Evolutionary conservation across 2,113 vertebrate genomes (phyloP), one percentile per base, ranked within the genome.

Genomic region (Nesogale talazaci): DNA sequence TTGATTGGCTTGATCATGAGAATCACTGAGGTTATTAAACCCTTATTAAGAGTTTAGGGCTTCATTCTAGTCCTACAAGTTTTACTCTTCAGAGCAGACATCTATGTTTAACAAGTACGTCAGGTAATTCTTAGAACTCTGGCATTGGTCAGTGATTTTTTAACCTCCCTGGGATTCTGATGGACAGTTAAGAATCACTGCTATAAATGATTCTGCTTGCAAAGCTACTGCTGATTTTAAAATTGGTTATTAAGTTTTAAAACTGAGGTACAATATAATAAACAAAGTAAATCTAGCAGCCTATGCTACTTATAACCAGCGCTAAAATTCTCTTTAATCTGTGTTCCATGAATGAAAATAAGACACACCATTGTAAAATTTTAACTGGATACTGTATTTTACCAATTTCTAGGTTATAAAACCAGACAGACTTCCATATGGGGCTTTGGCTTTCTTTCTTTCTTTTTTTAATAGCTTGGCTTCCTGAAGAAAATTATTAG

Each of bases 221-320:
- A 88, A 84, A 91, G 78, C 74, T 57, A 42, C 83, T 83, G 83
- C 88, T 52, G 38, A 42, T 93, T 46, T 93, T 90, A 95, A 90
- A 74, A 57, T 67, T 87, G 29, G 19, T 23, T 72, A 65, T 85
- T 76, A 1, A 31, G 69, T 69, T 92, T 83, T 94, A 88, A 88
- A 92, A 92, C 52, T 81, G 25, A 70, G 22, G 29, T 77, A 89
- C 86, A 36, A 40, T 82, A 19, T 85, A 91, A 86, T 77, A 38
- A 52, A 40, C n/a, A 63, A 92, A 92, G 76, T 86, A 81, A 81
- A 59, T 69, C 36, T 79, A 94, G 85, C 4, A 67, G 14, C 61
- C 52, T 72, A 70, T 86, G 46, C 40, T 82, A 7, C 34, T 90
- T 83, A 83, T 86, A 82, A 86, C 46, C 52, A 90, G 23, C 90